Percentiles rank a stretch among this genome's conserved stretches.
Conservation (phyloP, 2,797 vertebrate genomes). For the Cyclopterus lumpus region DNA sequence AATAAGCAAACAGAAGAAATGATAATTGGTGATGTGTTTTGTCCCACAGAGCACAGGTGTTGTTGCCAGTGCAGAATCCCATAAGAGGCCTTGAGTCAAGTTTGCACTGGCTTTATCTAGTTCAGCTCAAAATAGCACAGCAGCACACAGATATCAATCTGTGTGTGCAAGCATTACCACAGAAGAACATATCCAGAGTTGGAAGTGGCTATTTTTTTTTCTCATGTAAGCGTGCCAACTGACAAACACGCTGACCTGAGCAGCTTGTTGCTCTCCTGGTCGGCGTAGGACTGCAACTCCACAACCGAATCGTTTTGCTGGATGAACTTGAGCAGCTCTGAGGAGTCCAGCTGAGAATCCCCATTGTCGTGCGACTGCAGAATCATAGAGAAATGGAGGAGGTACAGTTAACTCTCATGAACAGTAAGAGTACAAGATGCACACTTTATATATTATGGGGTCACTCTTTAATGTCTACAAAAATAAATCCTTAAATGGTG, state of each 20-base stretch:
- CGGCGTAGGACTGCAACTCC: conserved; percentile 92
- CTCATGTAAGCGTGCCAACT: not conserved
- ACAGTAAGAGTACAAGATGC: not conserved
- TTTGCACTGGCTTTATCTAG: conserved; percentile 37
- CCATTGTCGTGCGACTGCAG: conserved; percentile 92
- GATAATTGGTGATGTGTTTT: conserved; percentile 8
- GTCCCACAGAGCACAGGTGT: conserved; percentile 29
- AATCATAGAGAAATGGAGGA: not conserved
- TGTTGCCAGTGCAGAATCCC: conserved; percentile 16
- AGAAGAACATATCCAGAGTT: conserved; percentile 24
- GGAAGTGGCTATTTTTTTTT: not conserved
- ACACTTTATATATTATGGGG: not conserved
- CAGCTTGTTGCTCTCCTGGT: conserved; percentile 96
- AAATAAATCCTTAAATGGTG: not conserved
- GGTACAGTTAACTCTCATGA: not conserved
- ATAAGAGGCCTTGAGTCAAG: conserved; percentile 39
- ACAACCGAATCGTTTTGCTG: conserved; percentile 94
- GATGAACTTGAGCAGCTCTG: conserved; percentile 95
- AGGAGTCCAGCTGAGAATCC: conserved; percentile 93
- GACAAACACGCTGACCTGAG: conserved; percentile 85
- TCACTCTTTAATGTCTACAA: not conserved
- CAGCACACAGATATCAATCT: conserved; percentile 20
- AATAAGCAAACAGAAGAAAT: conserved; percentile 1
- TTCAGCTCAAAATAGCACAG: conserved; percentile 63
- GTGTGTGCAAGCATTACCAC: conserved; percentile 7